Evolutionary conservation across 2,113 vertebrate species (phyloP).

Genomic region (Rhizomys pruinosus): DNA sequence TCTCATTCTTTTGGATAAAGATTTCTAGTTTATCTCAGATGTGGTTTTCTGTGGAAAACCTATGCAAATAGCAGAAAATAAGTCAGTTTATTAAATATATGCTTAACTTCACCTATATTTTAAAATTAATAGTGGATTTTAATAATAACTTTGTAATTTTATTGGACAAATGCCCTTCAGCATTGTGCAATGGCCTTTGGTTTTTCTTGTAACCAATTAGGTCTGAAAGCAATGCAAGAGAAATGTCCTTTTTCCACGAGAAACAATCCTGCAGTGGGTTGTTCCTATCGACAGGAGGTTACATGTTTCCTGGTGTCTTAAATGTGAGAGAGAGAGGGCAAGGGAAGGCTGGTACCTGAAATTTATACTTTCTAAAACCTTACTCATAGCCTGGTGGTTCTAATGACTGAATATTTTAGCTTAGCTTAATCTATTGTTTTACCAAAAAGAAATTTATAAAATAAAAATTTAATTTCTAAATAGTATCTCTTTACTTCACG

Average conservation of each 20-base stretch:
- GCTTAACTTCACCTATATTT: slow-evolving; percentile 43
- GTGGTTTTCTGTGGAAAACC: slow-evolving; percentile 53
- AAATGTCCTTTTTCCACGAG: slow-evolving; percentile 82
- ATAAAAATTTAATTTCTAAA: slow-evolving; percentile 18
- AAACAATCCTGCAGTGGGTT: slow-evolving; percentile 81
- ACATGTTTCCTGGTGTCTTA: slow-evolving; percentile 59
- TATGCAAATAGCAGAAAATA: neutral
- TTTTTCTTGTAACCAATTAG: slow-evolving; percentile 77
- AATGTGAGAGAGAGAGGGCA: neutral
- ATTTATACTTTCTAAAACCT: neutral
- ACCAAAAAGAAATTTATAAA: neutral
- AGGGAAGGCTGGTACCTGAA: neutral
- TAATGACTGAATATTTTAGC: slow-evolving; percentile 16
- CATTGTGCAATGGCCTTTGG: slow-evolving; percentile 81
- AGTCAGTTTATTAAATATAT: neutral
- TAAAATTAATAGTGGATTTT: slow-evolving; percentile 39
- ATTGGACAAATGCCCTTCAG: slow-evolving; percentile 39
- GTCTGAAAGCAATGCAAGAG: slow-evolving; percentile 81
- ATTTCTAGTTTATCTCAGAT: slow-evolving; percentile 11
- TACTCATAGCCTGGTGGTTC: slow-evolving; percentile 31
- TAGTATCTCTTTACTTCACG: slow-evolving; percentile 1
- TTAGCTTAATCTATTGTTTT: slow-evolving; percentile 52
- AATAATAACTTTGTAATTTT: slow-evolving; percentile 43
- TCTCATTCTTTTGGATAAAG: slow-evolving; percentile 33
- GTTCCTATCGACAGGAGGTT: slow-evolving; percentile 82